These are phyloP conservation scores for Acleris laterana DNA, from an alignment of 2,888 invertebrate genomes.

Conservation along the genomic window DNA sequence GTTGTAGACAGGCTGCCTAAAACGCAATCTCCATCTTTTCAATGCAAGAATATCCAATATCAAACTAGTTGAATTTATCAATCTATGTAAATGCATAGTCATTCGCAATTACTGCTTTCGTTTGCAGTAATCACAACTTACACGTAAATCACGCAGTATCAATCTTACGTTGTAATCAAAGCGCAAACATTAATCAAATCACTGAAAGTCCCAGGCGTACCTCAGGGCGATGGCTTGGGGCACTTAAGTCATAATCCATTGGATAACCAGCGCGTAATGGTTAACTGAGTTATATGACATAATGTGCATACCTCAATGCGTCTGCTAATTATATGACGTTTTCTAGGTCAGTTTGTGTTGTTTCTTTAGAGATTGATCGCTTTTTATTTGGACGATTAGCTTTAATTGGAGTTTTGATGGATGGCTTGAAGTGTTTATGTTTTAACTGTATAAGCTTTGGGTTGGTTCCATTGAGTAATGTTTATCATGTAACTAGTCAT, in stretches of 20 bases:
- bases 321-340: conserved; percentile 15
- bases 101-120: conserved; percentile 6
- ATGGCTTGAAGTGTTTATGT: not conserved
- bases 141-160: conserved; percentile 24
- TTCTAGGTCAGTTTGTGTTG: conserved; percentile 30
- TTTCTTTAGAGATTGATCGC: conserved; percentile 23
- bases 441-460: not conserved
- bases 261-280: conserved; percentile 30
- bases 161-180: conserved; percentile 10
- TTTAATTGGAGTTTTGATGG: not conserved
- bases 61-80: not conserved
- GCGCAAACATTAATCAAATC: conserved; percentile 11
- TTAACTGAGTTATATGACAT: conserved; percentile 22
- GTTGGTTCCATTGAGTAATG: no score
- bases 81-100: not conserved
- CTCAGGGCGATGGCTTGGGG: conserved; percentile 12
- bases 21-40: no score
- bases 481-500: no score
- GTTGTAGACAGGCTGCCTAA: no score
- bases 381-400: conserved; percentile 10
- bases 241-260: conserved; percentile 32
- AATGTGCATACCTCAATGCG: conserved; percentile 21
- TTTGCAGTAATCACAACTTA: conserved; percentile 3
- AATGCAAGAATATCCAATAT: no score
- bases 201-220: not conserved